phyloP scores from a whole-genome alignment of 2,797 vertebrate species.

The Manis pentadactyla region DNA sequence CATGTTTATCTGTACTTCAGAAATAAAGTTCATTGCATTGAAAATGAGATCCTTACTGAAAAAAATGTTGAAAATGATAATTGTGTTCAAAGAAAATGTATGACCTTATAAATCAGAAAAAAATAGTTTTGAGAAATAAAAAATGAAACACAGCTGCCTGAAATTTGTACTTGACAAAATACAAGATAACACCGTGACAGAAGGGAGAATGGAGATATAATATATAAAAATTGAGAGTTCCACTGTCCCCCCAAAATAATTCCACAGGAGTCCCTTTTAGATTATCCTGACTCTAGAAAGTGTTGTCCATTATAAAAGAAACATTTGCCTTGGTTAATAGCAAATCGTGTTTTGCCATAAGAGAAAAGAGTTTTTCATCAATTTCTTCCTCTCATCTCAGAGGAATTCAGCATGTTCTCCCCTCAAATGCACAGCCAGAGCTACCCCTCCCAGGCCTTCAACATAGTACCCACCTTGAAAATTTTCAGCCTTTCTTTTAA shows the following conservation, averaged over 20 bases:
- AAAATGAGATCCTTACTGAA: background rate
- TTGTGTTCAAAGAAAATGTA: background rate
- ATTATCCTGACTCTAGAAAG: background rate
- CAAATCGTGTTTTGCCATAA: background rate
- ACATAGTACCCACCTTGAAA: background rate
- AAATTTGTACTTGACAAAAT: constrained; percentile 12
- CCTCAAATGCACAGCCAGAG: background rate
- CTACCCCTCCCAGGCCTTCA: background rate
- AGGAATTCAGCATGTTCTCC: background rate
- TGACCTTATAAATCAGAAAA: background rate
- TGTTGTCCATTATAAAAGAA: background rate
- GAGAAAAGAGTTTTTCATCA: background rate
- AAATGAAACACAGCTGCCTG: background rate
- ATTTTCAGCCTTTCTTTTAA: background rate
- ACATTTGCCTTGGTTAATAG: background rate
- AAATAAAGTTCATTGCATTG: constrained; percentile 13
- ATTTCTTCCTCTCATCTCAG: background rate
- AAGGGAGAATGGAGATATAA: background rate
- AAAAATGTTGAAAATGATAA: background rate
- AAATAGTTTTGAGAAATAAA: background rate
- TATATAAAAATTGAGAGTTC: background rate
- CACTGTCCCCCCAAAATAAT: background rate
- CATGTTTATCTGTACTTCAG: background rate
- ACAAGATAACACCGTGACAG: background rate
- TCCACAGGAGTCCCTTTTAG: background rate